Evolutionary conservation across 23 tunicate species (phyloP), one percentile per base, ranked within the genome.

Genomic region (Styela plicata): DNA sequence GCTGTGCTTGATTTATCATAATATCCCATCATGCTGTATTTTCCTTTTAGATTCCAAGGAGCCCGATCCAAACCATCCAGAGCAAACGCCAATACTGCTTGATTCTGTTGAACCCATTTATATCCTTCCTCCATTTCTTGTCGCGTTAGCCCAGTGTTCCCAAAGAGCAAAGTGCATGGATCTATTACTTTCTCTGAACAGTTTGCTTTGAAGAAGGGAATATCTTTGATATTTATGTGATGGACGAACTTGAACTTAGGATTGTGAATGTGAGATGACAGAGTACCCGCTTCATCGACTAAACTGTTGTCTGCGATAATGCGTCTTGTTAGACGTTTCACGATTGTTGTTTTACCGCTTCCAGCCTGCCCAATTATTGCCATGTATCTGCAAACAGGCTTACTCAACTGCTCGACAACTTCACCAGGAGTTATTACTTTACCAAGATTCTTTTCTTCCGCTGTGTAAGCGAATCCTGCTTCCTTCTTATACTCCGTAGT

Each of bases 1-100:
- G 70, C 29, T 24, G 70, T 65, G 31, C 31, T 65, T 5, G 70
- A 25, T 27, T 65, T 65, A 27, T 65, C 70, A 18, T 10, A 13
- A n/a, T 73, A 32, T 16, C 16, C 24, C 31, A 32, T 73, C 52
- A 5, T 33, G 52, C 10, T 34, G 37, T 73, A 34, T 34, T 73
- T 30, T 34, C 78, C 78, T 3, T 3, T 5, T 5, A 73, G 25
- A 32, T 32, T 34, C 78, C 78, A 73, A 22, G 44, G 16, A 13
- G 78, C 78, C 78, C 24, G 78, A 34, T 73, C 78, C 25, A 73
- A 19, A 13, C 78, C 78, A 19, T 73, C 78, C 16, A 73, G 52
- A 13, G 24, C 16, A n/a, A 73, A 24, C 3, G 24, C 19, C 10
- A 7, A 26, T 10, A 24, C 19, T 29, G 37, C 7, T 73, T 73